Evolutionary conservation across 2,888 invertebrate genomes (phyloP), one percentile per base, ranked within the genome.

Genomic region (Trissonchulus latispiculum): DNA sequence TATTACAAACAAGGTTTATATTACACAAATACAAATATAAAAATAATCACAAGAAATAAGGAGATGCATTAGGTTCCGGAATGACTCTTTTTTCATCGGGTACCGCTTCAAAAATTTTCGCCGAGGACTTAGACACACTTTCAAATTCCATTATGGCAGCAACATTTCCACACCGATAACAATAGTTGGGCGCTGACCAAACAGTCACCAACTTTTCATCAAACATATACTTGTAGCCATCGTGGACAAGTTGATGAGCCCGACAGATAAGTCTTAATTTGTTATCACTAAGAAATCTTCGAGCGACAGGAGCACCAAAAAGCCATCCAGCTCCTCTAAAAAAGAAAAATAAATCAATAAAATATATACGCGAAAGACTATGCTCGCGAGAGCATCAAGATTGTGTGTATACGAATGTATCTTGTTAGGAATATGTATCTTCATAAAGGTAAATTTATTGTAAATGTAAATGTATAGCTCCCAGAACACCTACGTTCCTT

Each of bases 171-270:
- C 99, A 99, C 35, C 99, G 90, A 84, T 99, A 99, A 85, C 99
- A 99, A 85, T 99, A 99, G 86, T 99, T 99, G 1, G 99, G 99
- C 2, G 99, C 99, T 0, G 97, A 99, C 95, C 99, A 99, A 1
- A 99, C 94, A 0, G 99, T 99, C 48, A 97, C 95, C 79, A 99
- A 86, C 83, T 92, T 91, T 80, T 95, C 91, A 82, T 95, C 91
- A 85, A 99, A 99, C 93, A 97, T 95, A 84, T 95, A 99, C 86
- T 95, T 96, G 85, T 90, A 93, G 76, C 94, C 93, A 89, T 99
- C 99, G 86, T 99, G 93, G 35, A 99, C 99, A 82, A 99, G 88
- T 85, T 99, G 99, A 88, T 99, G 99, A 62, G 99, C 99, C 80
- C 99, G 88, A 84, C 97, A 99, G 81, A 99, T 95, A 79, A 99